Base-by-base conservation (phyloP, 1,140 invertebrate genomes). In the Dolichoris vasculosae region DNA sequence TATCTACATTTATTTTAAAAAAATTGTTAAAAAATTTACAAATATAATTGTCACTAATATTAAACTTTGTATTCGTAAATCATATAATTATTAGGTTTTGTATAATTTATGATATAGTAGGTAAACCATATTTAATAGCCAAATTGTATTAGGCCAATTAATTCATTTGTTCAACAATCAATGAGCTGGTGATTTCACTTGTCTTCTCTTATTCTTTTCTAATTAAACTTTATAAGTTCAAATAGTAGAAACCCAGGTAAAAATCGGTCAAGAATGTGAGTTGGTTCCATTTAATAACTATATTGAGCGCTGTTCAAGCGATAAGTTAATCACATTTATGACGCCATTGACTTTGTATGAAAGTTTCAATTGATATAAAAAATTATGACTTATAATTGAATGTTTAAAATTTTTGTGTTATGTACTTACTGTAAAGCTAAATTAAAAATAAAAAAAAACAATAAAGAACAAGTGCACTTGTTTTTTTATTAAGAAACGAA, bases 341-440 rank as follows among this genome's bases (percentile, higher is more conserved):
- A 64, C n/a, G 69, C 13, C 35, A 71, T 17, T 17, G 38, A 43
- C 7, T 59, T 20, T 26, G 55, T 17, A 17, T 17, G 15, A 9
- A 17, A 51, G 13, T 20, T 71, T 71, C 67, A 73, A 43, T 73
- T 73, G 38, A 3, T 38, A 38, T 20, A 38, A 73, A 73, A 73
- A 71, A 17, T 73, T 73, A 73, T 26, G 69, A 73, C 38, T 40
- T 15, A 40, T 73, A 73, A 73, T 73, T 43, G 69, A 73, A 40
- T 38, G 69, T 15, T 73, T 73, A 43, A 23, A 20, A 20, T 73
- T 38, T n/a, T 13, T 2, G 43, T 46, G 43, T 13, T 46, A 46
- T 46, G 43, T 7, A 46, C 23, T 59, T 26, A 4, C 20, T 17
- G 9, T 17, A 20, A 17, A 20, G 51, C 51, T 2, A 55, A 55